Evolutionary conservation across 2,113 vertebrate genomes (phyloP).

Genomic region (Mormyrus lacerda): DNA sequence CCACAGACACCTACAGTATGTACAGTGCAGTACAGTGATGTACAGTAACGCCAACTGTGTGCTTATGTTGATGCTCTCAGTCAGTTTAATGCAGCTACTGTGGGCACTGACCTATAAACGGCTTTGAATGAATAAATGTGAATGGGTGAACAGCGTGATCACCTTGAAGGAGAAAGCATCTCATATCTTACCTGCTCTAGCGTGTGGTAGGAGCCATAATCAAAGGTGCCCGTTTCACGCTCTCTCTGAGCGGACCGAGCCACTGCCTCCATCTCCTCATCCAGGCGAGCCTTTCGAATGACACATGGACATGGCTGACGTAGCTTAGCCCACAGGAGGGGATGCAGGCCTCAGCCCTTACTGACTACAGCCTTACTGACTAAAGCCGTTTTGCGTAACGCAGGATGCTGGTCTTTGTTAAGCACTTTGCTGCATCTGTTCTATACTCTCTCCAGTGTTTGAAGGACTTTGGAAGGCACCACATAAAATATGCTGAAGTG

Average conservation of each 20-base stretch:
- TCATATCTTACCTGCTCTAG: background rate
- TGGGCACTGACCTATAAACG: background rate
- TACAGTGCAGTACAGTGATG: background rate
- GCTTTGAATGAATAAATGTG: background rate
- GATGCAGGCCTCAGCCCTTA: background rate
- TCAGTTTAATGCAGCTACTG: background rate
- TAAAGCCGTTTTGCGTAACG: background rate
- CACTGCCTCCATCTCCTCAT: background rate
- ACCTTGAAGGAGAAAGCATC: background rate
- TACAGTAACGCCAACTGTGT: background rate
- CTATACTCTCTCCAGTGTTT: too few relatives aligned
- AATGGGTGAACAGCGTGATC: background rate
- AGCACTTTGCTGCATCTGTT: background rate
- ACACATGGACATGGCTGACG: background rate
- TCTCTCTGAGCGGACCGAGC: background rate
- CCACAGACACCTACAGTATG: too few relatives aligned
- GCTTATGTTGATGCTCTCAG: background rate
- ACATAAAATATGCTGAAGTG: background rate
- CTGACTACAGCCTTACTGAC: too few relatives aligned
- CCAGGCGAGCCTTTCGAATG: background rate
- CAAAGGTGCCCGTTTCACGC: background rate
- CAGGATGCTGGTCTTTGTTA: background rate
- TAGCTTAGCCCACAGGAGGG: background rate
- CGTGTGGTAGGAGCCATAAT: constrained; percentile 12
- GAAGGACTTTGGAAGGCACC: background rate